Evolutionary conservation across 2,113 vertebrate genomes (phyloP), one percentile per base, ranked within the genome.

Genomic region (Archocentrus centrarchus): DNA sequence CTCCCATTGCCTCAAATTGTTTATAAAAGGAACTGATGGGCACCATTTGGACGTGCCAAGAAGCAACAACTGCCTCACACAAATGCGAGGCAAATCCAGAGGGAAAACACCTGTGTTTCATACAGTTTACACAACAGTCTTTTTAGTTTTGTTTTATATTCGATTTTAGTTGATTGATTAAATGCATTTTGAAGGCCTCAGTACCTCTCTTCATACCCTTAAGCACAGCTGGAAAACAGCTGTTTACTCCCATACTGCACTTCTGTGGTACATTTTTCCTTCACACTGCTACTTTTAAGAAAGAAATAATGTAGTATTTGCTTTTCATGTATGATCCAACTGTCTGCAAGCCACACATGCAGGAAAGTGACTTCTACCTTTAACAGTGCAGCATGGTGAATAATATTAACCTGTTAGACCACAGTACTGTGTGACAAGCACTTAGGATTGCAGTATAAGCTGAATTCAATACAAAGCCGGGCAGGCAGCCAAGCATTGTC

Each of bases 401-500:
- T 63, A 17, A 86, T 83, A 30, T 44, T 64, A 85, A 66, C 61
- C n/a, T 77, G 58, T 77, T 77, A 18, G 75, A 18, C 39, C 17
- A 20, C n/a, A 84, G 63, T 41, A 59, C 70, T 61, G 68, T 41
- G 64, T 75, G 64, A 80, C 78, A 81, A 60, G 87, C 59, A 77
- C 55, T 82, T 84, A 39, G 77, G 63, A 81, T 58, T 59, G 66
- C 61, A 30, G 66, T 35, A 77, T 82, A 88, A 83, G 68, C 79
- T 83, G 7, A 83, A 90, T 86, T 86, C 30, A 62, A 86, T 47
- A 73, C 77, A 78, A 75, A 47, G 27, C 79, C 83, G 82, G 86
- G 87, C 82, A 64, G n/a, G 75, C 41, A 57, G 81, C 89, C 91
- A 91, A 73, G 70, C 30, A 24, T 80, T 57, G 62, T 88, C 81